Evolutionary conservation across 2,113 vertebrate genomes (phyloP), one percentile per base, ranked within the genome.

Genomic region (Lichenostomus cassidix): DNA sequence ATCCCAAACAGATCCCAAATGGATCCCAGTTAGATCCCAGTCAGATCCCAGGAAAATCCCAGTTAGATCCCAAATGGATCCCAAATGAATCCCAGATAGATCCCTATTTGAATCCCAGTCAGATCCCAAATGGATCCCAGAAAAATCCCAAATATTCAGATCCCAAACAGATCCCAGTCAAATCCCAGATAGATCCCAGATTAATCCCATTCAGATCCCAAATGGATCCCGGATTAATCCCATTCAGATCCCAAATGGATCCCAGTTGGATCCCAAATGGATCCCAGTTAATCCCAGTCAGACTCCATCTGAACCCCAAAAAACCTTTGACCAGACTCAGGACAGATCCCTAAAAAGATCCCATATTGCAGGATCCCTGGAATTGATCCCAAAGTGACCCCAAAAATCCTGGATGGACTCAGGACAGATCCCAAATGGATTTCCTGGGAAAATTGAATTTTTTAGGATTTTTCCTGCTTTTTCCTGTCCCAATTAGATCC

Each of bases 1-100:
- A 58, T 1, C 12, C 31, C 4, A 8, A 47, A 12, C 8, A 37
- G 35, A n/a, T n/a, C n/a, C 56, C 44, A 5, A 4, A 6, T 2
- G 24, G 69, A 71, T 71, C 35, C 47, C 21, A 37, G 37, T 37
- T 37, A 37, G 37, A 37, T 37, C 37, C 37, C 37, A 37, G 37
- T 37, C 37, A 37, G 37, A 37, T 37, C 37, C 37, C 37, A 37
- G 37, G n/a, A n/a, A n/a, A n/a, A n/a, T n/a, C n/a, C n/a, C n/a
- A n/a, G n/a, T 37, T 10, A 37, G 37, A 37, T 37, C 37, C 37
- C 37, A 37, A 37, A 37, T 37, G 37, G n/a, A n/a, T n/a, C n/a
- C n/a, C n/a, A n/a, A n/a, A n/a, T n/a, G n/a, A n/a, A n/a, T 37
- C 37, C 37, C 37, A 37, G 37, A 9, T 10, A 37, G 37, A 37